Conservation (phyloP, 37 sponge, comb jelly and placozoan genomes). For the Theonella swinhoei region DNA sequence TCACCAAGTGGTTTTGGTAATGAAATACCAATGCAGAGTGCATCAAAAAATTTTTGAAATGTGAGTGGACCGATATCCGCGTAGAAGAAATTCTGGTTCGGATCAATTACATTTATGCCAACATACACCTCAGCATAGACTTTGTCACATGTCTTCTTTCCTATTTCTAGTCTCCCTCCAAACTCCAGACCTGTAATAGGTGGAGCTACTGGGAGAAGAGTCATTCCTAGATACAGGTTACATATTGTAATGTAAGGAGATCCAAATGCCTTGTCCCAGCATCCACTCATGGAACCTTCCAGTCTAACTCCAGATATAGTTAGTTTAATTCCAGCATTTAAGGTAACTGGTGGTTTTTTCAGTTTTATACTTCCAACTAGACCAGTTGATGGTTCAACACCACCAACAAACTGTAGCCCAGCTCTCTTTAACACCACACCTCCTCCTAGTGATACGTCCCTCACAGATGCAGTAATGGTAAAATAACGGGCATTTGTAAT, state of each 20-base stretch:
- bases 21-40: conserved; percentile 15
- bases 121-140: conserved; percentile 13
- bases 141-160: conserved; percentile 1
- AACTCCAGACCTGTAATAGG: conserved; percentile 24
- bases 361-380: conserved; percentile 13
- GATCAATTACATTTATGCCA: conserved; percentile 1
- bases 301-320: neutral
- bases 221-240: neutral
- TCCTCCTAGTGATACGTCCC: conserved; percentile 4
- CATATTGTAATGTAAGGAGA: conserved; percentile 16
- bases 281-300: conserved; percentile 32
- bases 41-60: conserved; percentile 10
- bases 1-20: conserved; percentile 25
- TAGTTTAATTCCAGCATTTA: conserved; percentile 1
- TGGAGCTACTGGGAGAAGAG: conserved; percentile 22
- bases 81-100: conserved; percentile 38
- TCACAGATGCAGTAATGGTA: neutral
- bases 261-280: conserved; percentile 38
- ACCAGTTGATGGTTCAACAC: neutral
- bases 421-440: conserved; percentile 11
- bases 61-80: conserved; percentile 12
- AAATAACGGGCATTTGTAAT: neutral
- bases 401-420: conserved; percentile 1
- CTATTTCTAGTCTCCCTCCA: conserved; percentile 19
- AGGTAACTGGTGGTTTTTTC: conserved; percentile 8